Evolutionary conservation across 2,113 vertebrate genomes (phyloP).

Genomic region (Vombatus ursinus): DNA sequence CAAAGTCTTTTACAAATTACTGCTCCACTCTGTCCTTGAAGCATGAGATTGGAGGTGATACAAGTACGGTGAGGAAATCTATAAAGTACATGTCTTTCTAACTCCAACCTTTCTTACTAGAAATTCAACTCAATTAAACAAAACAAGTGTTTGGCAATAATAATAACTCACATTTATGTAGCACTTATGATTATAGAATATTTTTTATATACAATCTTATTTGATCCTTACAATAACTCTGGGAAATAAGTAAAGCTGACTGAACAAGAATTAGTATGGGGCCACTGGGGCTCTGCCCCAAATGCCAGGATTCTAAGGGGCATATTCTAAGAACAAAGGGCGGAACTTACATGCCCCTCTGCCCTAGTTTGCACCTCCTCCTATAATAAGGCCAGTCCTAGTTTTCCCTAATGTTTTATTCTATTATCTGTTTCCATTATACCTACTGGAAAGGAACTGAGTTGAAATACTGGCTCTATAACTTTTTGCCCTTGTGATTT

Average conservation of each 20-base stretch:
- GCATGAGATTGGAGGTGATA: slow-evolving; percentile 1
- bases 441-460: background rate
- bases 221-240: background rate
- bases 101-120: slow-evolving; percentile 22
- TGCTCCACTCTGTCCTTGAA: slow-evolving; percentile 23
- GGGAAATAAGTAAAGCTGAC: background rate
- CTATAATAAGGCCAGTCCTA: background rate
- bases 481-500: background rate
- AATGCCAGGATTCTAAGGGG: background rate
- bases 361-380: background rate
- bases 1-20: slow-evolving; percentile 9
- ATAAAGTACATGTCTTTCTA: slow-evolving; percentile 25
- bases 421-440: background rate
- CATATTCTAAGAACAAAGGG: background rate
- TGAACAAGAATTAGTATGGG: background rate
- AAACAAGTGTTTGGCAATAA: background rate
- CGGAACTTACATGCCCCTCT: background rate
- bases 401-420: background rate
- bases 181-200: background rate
- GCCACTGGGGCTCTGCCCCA: background rate
- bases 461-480: background rate
- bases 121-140: slow-evolving; percentile 19
- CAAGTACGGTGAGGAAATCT: slow-evolving; percentile 25
- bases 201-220: background rate
- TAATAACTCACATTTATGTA: background rate